Evolutionary conservation across 2,888 invertebrate genomes (phyloP).

Genomic region (Phragmatobia fuliginosa): DNA sequence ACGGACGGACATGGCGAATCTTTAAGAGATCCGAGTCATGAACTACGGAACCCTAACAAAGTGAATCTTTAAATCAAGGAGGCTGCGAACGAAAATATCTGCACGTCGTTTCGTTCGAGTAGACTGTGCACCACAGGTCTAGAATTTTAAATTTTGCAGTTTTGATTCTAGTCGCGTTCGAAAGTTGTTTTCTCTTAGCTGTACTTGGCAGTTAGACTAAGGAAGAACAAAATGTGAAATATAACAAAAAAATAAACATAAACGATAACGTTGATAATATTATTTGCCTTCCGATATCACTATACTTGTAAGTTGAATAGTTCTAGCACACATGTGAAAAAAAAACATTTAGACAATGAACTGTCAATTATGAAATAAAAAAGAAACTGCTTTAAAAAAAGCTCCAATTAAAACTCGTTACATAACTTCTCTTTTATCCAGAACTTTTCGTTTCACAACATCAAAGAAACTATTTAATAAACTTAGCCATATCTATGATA

Average conservation of each 20-base stretch:
- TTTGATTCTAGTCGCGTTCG: slow-evolving; percentile 2
- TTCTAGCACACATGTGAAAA: not conserved
- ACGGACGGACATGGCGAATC: too few relatives aligned
- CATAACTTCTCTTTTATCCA: not conserved
- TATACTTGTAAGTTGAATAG: too few relatives aligned
- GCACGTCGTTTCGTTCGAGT: not conserved
- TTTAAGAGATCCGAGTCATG: too few relatives aligned
- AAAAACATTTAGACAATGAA: not conserved
- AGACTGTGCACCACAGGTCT: not conserved
- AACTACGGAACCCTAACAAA: not conserved
- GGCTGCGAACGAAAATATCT: not conserved
- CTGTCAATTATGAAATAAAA: not conserved
- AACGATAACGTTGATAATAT: too few relatives aligned
- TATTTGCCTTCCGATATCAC: too few relatives aligned
- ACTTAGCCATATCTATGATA: slow-evolving; percentile 44
- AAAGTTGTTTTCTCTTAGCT: not conserved
- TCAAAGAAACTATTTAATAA: slow-evolving; percentile 41
- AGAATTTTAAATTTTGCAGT: slow-evolving; percentile 7
- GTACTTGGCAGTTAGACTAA: not conserved
- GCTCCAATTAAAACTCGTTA: not conserved
- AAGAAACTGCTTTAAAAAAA: not conserved
- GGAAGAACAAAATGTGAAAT: not conserved
- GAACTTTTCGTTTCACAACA: not conserved
- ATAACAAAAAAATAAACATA: too few relatives aligned
- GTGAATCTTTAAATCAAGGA: not conserved